Evolutionary conservation across 2,888 invertebrate species (phyloP).

Genomic region (Acrobasis suavella): DNA sequence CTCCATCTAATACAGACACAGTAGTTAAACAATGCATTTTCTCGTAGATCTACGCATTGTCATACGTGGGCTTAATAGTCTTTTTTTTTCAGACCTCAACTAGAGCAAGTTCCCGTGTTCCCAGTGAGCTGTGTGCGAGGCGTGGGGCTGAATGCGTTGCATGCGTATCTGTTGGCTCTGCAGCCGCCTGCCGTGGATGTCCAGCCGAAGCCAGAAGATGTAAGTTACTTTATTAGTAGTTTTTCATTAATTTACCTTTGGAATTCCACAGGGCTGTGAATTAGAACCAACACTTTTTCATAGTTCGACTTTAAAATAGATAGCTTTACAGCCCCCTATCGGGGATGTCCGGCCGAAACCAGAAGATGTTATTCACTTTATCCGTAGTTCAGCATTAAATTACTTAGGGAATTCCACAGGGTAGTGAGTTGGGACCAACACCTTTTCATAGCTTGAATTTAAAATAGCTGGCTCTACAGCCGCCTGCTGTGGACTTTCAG

Average conservation of each 20-base stretch:
- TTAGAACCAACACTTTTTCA: too few species aligned
- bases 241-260: neutral
- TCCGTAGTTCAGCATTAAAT: neutral
- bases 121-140: constrained; percentile 96
- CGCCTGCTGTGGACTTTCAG: too few species aligned
- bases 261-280: neutral
- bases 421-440: neutral
- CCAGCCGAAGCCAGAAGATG: constrained; percentile 50
- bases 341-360: constrained; percentile 52
- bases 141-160: constrained; percentile 90
- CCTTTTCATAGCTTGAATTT: too few species aligned
- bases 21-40: too few species aligned
- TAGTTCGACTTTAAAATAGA: too few species aligned
- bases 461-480: too few species aligned
- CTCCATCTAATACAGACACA: too few species aligned
- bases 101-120: constrained; percentile 85
- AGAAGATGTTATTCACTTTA: constrained; percentile 48
- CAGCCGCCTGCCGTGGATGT: constrained; percentile 85
- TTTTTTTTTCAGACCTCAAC: constrained; percentile 41
- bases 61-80: too few species aligned
- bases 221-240: constrained; percentile 35
- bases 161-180: constrained; percentile 91
- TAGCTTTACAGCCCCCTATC: constrained; percentile 86
- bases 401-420: neutral
- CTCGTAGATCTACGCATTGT: too few species aligned